Evolutionary conservation across 2,888 invertebrate genomes (phyloP), one percentile per base, ranked within the genome.

Genomic region (Hipparchia sbordonii): DNA sequence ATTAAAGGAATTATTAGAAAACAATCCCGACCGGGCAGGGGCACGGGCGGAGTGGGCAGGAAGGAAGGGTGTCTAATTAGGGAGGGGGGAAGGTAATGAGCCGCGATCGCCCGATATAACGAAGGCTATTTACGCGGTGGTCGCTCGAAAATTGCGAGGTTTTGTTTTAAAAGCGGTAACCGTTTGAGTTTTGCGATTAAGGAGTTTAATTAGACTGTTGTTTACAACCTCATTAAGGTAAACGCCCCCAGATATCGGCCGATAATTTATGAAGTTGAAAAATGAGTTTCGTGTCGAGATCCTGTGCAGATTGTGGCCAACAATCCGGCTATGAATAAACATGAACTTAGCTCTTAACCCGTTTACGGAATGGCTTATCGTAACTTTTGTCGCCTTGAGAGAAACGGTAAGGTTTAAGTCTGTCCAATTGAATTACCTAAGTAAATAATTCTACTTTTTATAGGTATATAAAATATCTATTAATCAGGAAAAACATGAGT

Each of bases 151-250:
- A 92, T 92, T 91, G 92, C 91, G 88, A 90, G 90, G 91, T 92
- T 92, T 92, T 92, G 92, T 93, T 92, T 92, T 92, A 91, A 92
- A 92, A 92, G 91, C 92, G 90, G 91, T 91, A 89, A 90, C 89
- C 91, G 92, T 92, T 93, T 92, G 92, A 93, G 92, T 93, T 92
- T 92, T 88, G 91, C 92, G 93, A 93, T 93, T 92, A 93, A 92
- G 90, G 92, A 92, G 92, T 93, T 93, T 92, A 93, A 93, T 93
- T 93, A 93, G 91, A 91, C 91, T 87, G 90, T 93, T 93, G 92
- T 93, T 93, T 93, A 93, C 92, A 93, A 92, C 91, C 92, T 92
- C 92, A 92, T 93, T 93, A 93, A 86, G 86, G 87, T 86, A 68
- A 60, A 52, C 86, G 88, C 88, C 87, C 84, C 84, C 86, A 84